Base-by-base conservation (phyloP, 2,797 vertebrate genomes). In the Vireo griseus region DNA sequence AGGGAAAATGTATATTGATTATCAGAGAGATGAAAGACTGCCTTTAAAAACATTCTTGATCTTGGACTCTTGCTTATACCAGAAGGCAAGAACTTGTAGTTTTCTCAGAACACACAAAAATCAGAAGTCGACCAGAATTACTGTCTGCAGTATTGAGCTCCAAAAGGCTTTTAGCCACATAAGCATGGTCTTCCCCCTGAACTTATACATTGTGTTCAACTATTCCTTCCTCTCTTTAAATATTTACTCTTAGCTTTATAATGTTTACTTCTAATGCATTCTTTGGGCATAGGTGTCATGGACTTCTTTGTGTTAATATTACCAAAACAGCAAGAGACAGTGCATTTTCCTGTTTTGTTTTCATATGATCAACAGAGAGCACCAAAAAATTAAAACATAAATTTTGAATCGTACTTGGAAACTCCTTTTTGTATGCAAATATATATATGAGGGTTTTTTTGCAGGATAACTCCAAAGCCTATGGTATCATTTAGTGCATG, bases 51-150 rank as follows among this genome's bases (percentile, higher is more conserved):
- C n/a, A 16, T 12, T 37, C 4, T 72, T 16, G 6, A 3, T 47
- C 10, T 80, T 51, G 6, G 16, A 37, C 10, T 74, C 14, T 39
- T 63, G 16, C 28, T 74, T 80, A 61, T 47, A 63, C 14, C 4
- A 22, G 26, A 71, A 76, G 11, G 22, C 8, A 85, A 61, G 50
- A 47, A 45, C 3, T 33, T 73, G 10, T 44, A 10, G 1, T 65
- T 87, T 78, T 22, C 20, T 50, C 17, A 58, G 69, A 80, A 68
- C 10, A 62, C 7, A 35, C 2, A 54, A 67, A 91, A 74, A 45
- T 61, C 18, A 16, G 3, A 22, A 29, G 31, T 33, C 0, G 0
- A 10, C 50, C 33, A 28, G 25, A 71, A 84, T 40, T 67, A 18
- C 17, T 52, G 12, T 25, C 55, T 82, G 39, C 48, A 59, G 15